These are phyloP conservation scores for Distichodus sexfasciatus DNA, from an alignment of 2,797 vertebrate genomes.

Conservation along the genomic window DNA sequence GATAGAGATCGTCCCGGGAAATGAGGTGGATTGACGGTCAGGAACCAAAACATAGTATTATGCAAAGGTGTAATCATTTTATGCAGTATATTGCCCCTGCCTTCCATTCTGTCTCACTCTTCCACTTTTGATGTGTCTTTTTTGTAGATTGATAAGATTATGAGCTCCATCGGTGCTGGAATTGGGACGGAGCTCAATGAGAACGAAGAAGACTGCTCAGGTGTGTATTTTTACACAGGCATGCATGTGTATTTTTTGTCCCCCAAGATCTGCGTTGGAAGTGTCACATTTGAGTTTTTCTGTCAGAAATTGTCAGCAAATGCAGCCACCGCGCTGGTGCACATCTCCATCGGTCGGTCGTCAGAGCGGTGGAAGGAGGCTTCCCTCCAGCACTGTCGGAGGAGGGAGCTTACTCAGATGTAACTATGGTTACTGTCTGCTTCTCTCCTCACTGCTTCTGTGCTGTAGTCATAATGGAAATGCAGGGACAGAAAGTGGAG, in stretches of 20 bases:
- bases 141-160: constrained; percentile 95
- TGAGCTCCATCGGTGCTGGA: constrained; percentile 94
- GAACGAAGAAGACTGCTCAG: constrained; percentile 75
- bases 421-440: constrained; percentile 45
- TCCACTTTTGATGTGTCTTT: constrained; percentile 37
- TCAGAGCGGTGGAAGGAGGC: constrained; percentile 16
- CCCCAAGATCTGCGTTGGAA: no score
- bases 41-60: not conserved
- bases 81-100: not conserved
- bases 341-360: constrained; percentile 14
- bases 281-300: no score
- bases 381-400: constrained; percentile 36
- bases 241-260: not conserved
- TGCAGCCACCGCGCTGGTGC: not conserved
- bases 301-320: no score
- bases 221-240: constrained; percentile 65
- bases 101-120: constrained; percentile 29
- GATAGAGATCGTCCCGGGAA: constrained; percentile 26
- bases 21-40: constrained; percentile 5
- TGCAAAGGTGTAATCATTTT: constrained; percentile 1
- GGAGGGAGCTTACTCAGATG: constrained; percentile 40
- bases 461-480: constrained; percentile 30
- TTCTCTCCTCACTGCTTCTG: constrained; percentile 19
- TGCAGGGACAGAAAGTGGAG: constrained; percentile 32
- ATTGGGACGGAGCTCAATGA: constrained; percentile 84